Percentiles rank a stretch among this genome's conserved stretches.
These are phyloP conservation scores for Paraplagusia blochii DNA, from an alignment of 2,113 vertebrate species.

Conservation along the genomic window DNA sequence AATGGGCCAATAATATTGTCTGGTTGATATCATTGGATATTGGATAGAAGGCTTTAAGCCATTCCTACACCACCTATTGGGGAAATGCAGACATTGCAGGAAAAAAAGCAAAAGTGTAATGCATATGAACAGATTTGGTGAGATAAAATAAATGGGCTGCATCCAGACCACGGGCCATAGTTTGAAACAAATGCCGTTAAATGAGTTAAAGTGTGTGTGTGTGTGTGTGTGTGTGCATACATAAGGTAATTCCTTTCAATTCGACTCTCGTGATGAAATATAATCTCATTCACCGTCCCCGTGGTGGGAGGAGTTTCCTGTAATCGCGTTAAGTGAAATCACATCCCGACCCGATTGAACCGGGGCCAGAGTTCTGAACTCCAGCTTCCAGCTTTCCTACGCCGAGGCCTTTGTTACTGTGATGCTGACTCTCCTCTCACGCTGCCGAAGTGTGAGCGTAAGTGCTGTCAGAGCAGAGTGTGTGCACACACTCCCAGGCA, in stretches of 20 bases:
- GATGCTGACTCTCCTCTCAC: constrained; percentile 44
- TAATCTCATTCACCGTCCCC: constrained; percentile 41
- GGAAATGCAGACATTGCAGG: too few relatives aligned
- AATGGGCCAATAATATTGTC: too few relatives aligned
- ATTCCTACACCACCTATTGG: too few relatives aligned
- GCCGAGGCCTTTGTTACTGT: constrained; percentile 58
- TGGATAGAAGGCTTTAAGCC: too few relatives aligned
- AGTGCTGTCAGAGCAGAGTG: constrained; percentile 31
- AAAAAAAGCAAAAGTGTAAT: too few relatives aligned
- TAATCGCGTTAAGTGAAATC: constrained; percentile 57
- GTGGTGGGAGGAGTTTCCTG: constrained; percentile 45
- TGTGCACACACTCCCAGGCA: constrained; percentile 5
- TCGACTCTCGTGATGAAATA: constrained; percentile 53
- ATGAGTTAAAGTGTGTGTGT: constrained; percentile 5
- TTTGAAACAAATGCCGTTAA: too few relatives aligned
- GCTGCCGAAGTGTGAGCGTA: constrained; percentile 35
- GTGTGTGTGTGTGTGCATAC: constrained; percentile 8
- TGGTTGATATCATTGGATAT: too few relatives aligned
- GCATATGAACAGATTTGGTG: too few relatives aligned
- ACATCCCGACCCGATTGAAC: constrained; percentile 36
- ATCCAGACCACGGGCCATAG: too few relatives aligned
- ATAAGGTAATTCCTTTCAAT: constrained; percentile 36
- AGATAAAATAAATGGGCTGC: too few relatives aligned
- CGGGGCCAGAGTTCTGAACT: constrained; percentile 31
- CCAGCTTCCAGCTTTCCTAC: constrained; percentile 37